These are phyloP conservation scores for Drosophila falleni DNA, from an alignment of 2,888 invertebrate genomes.

Conservation along the genomic window DNA sequence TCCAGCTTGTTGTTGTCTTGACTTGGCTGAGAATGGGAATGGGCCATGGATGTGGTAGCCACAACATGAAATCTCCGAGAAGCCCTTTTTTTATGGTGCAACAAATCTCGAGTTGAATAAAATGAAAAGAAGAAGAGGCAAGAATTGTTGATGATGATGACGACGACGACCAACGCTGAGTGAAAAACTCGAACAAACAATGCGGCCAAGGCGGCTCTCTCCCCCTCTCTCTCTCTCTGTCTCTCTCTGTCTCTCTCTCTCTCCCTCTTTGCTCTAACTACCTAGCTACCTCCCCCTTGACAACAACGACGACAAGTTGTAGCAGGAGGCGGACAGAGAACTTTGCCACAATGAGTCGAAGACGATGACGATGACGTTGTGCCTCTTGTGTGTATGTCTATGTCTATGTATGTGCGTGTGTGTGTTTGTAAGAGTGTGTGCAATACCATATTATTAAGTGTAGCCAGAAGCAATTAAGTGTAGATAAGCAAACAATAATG, in stretches of 20 bases:
- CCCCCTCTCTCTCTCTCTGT: not conserved
- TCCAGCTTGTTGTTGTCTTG: constrained; percentile 7
- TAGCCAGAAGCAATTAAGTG: constrained; percentile 84
- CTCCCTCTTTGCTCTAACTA: not conserved
- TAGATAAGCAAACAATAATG: constrained; percentile 83
- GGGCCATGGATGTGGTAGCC: constrained; percentile 19
- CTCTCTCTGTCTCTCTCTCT: not conserved
- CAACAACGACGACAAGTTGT: constrained; percentile 42
- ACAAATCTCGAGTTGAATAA: constrained; percentile 66
- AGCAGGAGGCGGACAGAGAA: constrained; percentile 19
- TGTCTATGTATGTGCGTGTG: constrained; percentile 5
- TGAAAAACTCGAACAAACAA: constrained; percentile 74
- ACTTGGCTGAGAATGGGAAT: not conserved
- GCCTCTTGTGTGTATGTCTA: constrained; percentile 27
- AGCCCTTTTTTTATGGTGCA: constrained; percentile 75
- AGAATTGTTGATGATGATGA: constrained; percentile 28
- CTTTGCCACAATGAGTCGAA: constrained; percentile 48
- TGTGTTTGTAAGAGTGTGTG: constrained; percentile 38
- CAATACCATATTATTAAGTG: constrained; percentile 82
- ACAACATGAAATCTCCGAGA: constrained; percentile 62
- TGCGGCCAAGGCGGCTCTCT: constrained; percentile 59
- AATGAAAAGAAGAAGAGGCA: constrained; percentile 31
- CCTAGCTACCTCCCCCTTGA: constrained; percentile 26
- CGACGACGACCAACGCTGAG: constrained; percentile 73
- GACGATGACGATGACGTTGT: constrained; percentile 53